A percentile compares a stretch with the other conserved stretches of the same genome.
Evolutionary conservation across 37 sponge, comb jelly and placozoan genomes (phyloP).

Genomic region (Spongilla lacustris): DNA sequence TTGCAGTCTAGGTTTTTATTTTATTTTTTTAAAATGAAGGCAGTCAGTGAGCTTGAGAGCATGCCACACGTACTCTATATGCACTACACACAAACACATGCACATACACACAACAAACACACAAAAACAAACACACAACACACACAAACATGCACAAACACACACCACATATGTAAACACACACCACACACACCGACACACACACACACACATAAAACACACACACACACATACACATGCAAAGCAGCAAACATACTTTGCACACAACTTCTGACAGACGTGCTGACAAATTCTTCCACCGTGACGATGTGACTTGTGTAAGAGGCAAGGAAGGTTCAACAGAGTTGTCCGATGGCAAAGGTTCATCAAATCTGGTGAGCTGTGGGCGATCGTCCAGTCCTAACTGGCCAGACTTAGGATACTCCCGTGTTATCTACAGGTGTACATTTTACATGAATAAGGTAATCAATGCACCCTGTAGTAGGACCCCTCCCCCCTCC

Average conservation of each 20-base stretch:
- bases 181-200: not conserved
- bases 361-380: conserved; percentile 54
- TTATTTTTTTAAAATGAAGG: too few relatives aligned
- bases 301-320: not conserved
- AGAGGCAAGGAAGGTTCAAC: not conserved
- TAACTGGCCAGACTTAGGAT: conserved; percentile 6
- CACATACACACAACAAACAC: not conserved
- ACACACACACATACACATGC: not conserved
- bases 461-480: not conserved
- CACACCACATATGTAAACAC: not conserved
- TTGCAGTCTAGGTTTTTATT: conserved; percentile 13
- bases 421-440: too few relatives aligned
- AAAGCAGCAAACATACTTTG: not conserved
- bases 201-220: not conserved
- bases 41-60: not conserved
- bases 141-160: not conserved
- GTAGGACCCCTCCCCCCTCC: not conserved
- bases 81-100: not conserved
- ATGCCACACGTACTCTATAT: not conserved
- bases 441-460: not conserved
- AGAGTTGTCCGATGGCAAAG: not conserved
- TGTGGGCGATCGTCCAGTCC: conserved; percentile 7
- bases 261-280: conserved; percentile 6
- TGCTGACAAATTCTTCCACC: conserved; percentile 26
- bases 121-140: not conserved